These are phyloP conservation scores for Lophura nycthemera DNA, from an alignment of 2,113 vertebrate genomes.

Conservation along the genomic window DNA sequence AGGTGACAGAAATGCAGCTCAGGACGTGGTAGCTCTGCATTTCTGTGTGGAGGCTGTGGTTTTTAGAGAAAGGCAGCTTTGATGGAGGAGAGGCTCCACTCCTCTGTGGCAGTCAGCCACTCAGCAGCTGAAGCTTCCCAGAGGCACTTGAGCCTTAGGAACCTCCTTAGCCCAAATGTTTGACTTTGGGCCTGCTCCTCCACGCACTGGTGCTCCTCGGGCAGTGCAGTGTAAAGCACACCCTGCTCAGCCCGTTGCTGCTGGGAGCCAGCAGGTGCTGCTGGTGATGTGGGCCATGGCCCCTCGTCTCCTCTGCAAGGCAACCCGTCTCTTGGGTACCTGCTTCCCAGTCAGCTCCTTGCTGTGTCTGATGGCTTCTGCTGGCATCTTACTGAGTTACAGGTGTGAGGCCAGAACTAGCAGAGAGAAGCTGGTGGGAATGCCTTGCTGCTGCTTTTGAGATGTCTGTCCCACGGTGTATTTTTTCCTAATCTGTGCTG, in stretches of 20 bases:
- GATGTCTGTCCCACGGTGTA: rapidly evolving
- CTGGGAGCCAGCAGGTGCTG: rapidly evolving
- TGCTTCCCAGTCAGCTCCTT: background rate
- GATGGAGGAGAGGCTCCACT: background rate
- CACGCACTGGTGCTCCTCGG: background rate
- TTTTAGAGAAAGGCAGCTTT: background rate
- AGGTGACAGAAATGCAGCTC: background rate
- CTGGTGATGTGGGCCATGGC: background rate
- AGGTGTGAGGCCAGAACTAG: background rate
- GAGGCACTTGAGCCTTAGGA: background rate
- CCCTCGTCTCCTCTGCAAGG: background rate
- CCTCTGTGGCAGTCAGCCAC: background rate
- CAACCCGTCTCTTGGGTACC: background rate
- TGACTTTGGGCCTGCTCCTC: background rate
- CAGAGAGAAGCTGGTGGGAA: background rate
- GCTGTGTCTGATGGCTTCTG: background rate
- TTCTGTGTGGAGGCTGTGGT: background rate
- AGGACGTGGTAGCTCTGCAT: background rate
- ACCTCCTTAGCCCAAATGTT: background rate
- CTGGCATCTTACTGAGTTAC: background rate
- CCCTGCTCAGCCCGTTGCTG: background rate
- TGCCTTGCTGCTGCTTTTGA: background rate
- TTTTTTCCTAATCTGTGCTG: background rate
- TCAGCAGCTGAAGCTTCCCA: background rate
- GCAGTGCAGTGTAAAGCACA: rapidly evolving